Base-by-base conservation (phyloP, 2,888 invertebrate genomes). In the Parochlus steinenii region DNA sequence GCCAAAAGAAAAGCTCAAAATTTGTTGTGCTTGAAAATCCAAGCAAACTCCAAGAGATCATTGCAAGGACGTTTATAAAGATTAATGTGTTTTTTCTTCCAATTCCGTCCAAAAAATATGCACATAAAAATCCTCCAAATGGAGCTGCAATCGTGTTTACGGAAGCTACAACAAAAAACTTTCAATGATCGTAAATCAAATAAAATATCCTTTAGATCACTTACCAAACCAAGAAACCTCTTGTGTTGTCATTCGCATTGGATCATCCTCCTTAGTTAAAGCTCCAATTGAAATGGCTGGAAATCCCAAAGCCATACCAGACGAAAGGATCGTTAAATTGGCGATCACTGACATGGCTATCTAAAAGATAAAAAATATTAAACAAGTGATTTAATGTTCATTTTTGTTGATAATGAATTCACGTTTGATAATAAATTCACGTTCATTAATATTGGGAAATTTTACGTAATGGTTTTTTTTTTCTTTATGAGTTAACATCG, bases 221-320 rank as follows among this genome's bases (percentile, higher is more conserved):
- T 48, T 42, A 55, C 55, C 54, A 44, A 54, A 59, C 58, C 58
- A 59, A 3, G 58, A 50, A 5, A 48, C 50, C 39, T 59, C 49
- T 3, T 48, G 41, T 2, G 28, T 22, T 6, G 42, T 45, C n/a
- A 59, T 42, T 37, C 49, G 42, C 3, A 52, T 47, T 2, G 45
- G 19, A 31, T 55, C 51, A 4, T 42, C 44, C 7, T 43, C 31
- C 37, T 49, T 48, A 4, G 41, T 52, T 6, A 59, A 44, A 29
- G 55, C 51, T 3, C 37, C 32, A 18, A 54, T 35, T 2, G 53
- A 49, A 2, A 58, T 49, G 2, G 58, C 52, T 17, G 58, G 59
- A 35, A 54, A 42, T 6, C 55, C 58, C 27, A 59, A 24, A 1
- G 46, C 48, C 48, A 58, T 52, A 1, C 58, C 58, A 4, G 48